Percentiles rank a stretch among this genome's conserved stretches.
phyloP scores from a whole-genome alignment of 2,113 vertebrate species.

The Collichthys lucidus region DNA sequence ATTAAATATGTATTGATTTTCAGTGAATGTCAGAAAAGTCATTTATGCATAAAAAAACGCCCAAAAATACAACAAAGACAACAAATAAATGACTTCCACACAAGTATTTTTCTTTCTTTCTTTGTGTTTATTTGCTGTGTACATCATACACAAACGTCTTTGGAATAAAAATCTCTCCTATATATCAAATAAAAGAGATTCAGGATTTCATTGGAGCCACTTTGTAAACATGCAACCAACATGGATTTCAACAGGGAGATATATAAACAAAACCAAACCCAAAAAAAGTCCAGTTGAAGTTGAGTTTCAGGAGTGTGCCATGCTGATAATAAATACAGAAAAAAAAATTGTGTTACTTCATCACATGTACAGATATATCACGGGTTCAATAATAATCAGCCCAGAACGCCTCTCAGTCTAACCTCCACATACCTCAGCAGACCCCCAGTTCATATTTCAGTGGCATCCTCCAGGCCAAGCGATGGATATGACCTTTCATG shows the following conservation, averaged over 20 bases:
- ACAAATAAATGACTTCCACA: neutral
- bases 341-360: slow-evolving; percentile 48
- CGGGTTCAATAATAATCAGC: slow-evolving; percentile 29
- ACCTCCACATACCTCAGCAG: slow-evolving; percentile 65
- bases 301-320: slow-evolving; percentile 41
- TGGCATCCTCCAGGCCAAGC: slow-evolving; percentile 47
- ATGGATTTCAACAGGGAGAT: slow-evolving; percentile 32
- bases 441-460: slow-evolving; percentile 67
- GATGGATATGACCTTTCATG: slow-evolving; percentile 68
- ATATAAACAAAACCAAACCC: slow-evolving; percentile 1
- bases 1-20: neutral
- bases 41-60: neutral
- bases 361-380: slow-evolving; percentile 45
- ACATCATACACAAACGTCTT: slow-evolving; percentile 78
- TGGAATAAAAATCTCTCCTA: slow-evolving; percentile 76
- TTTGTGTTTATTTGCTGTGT: slow-evolving; percentile 77
- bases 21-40: neutral
- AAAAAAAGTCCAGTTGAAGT: slow-evolving; percentile 32
- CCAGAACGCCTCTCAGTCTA: slow-evolving; percentile 44
- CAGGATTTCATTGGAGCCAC: slow-evolving; percentile 50
- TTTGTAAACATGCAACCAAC: slow-evolving; percentile 81
- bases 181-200: slow-evolving; percentile 57
- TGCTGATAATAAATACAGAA: slow-evolving; percentile 47
- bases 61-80: neutral
- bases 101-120: slow-evolving; percentile 66